A percentile compares a stretch with the other conserved stretches of the same genome.
Conservation (phyloP, 2,888 invertebrate genomes). For the Caenorhabditis macrosperma region DNA sequence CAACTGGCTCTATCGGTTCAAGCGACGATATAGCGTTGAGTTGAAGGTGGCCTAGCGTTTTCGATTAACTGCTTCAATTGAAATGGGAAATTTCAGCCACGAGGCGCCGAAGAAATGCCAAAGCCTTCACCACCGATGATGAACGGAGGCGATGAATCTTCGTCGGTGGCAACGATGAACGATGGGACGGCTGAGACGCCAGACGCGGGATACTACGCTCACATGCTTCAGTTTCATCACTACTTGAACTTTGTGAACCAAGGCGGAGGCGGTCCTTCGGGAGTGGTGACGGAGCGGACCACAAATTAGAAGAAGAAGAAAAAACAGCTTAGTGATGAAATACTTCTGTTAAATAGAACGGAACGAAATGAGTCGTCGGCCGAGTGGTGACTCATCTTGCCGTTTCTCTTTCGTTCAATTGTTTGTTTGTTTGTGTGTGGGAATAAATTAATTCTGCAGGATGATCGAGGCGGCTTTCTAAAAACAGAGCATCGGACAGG, state of each 20-base stretch:
- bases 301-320: conserved; percentile 1
- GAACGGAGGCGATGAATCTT: conserved; percentile 8
- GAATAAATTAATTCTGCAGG: conserved; percentile 1
- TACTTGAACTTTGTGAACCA: conserved; percentile 5
- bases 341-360: neutral
- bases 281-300: neutral
- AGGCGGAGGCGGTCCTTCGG: neutral
- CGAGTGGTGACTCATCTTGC: neutral
- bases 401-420: neutral
- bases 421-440: neutral
- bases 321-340: neutral
- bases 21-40: conserved; percentile 43
- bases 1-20: conserved; percentile 55
- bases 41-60: conserved; percentile 35
- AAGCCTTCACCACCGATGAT: conserved; percentile 1
- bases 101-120: neutral
- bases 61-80: neutral
- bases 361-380: neutral
- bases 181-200: neutral
- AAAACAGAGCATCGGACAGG: neutral
- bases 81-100: conserved; percentile 15
- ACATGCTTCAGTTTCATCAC: conserved; percentile 8
- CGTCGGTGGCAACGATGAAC: neutral
- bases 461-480: neutral
- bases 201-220: neutral